These are phyloP conservation scores for Pachyramphus minor DNA, from an alignment of 2,113 vertebrate species.

Conservation along the genomic window DNA sequence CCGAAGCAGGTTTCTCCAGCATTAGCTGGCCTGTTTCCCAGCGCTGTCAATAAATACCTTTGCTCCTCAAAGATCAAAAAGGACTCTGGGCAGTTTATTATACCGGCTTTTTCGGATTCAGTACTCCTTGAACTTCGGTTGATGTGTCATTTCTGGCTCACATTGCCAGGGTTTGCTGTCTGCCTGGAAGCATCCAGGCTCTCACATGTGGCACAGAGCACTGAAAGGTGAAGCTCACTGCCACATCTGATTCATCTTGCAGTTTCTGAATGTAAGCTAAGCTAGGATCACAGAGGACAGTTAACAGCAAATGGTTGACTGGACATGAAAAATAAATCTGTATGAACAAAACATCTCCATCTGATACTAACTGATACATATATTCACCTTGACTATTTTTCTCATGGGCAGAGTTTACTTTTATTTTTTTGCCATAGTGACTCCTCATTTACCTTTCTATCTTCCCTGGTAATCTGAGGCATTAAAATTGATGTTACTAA, in stretches of 20 bases:
- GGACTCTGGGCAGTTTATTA: no score
- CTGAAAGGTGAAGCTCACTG: background rate
- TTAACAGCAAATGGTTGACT: background rate
- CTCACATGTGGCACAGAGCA: background rate
- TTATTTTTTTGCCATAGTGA: background rate
- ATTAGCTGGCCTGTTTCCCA: no score
- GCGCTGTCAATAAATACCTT: no score
- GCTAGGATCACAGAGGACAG: background rate
- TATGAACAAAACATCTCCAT: background rate
- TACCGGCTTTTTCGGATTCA: no score
- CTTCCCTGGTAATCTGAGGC: background rate
- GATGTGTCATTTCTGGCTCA: background rate
- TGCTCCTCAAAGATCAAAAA: no score
- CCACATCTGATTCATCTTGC: background rate
- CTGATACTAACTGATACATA: background rate
- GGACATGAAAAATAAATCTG: background rate
- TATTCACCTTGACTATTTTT: background rate
- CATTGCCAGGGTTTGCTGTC: background rate
- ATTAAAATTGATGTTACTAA: background rate
- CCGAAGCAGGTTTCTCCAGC: no score
- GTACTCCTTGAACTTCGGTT: background rate
- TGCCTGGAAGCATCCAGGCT: background rate
- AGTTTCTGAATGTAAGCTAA: background rate
- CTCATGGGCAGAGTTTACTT: background rate
- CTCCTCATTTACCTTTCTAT: background rate